A percentile compares a stretch with the other conserved stretches of the same genome.
Conservation (phyloP, 2,888 invertebrate species). For the Microctonus hyperodae region DNA sequence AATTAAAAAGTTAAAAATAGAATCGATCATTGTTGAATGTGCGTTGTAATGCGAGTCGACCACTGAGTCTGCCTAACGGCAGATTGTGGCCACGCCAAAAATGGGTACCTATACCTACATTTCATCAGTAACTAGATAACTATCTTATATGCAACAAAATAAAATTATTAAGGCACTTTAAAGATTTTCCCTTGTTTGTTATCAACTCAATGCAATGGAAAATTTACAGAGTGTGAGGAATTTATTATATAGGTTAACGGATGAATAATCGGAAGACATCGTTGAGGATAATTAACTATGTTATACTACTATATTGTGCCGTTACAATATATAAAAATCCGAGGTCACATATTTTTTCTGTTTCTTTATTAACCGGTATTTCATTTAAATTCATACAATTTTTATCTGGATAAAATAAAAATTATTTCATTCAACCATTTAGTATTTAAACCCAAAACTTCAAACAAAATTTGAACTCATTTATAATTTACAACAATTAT, state of each 20-base stretch:
- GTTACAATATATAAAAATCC: conserved; percentile 4
- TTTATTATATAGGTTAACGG: conserved; percentile 24
- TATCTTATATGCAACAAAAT: conserved; percentile 8
- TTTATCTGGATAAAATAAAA: neutral
- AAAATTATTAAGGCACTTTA: neutral
- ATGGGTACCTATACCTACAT: conserved; percentile 27
- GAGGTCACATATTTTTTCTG: conserved; percentile 12
- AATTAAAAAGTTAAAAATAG: neutral
- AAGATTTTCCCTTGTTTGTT: neutral
- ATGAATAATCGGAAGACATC: conserved; percentile 29
- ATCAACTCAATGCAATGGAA: too few relatives aligned
- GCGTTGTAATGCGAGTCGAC: conserved; percentile 28
- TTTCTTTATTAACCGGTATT: neutral
- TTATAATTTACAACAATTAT: too few relatives aligned
- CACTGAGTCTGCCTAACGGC: conserved; percentile 23
- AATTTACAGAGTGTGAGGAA: too few relatives aligned
- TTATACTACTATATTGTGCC: conserved; percentile 21
- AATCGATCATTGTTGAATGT: neutral
- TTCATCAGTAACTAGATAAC: conserved; percentile 24
- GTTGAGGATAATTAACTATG: conserved; percentile 26
- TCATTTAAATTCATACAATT: neutral
- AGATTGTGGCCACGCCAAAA: conserved; percentile 30
- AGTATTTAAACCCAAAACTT: too few relatives aligned
- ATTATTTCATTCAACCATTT: neutral
- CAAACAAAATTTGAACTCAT: too few relatives aligned